Base-by-base conservation (phyloP, 2,888 invertebrate genomes). In the Sipha maydis region DNA sequence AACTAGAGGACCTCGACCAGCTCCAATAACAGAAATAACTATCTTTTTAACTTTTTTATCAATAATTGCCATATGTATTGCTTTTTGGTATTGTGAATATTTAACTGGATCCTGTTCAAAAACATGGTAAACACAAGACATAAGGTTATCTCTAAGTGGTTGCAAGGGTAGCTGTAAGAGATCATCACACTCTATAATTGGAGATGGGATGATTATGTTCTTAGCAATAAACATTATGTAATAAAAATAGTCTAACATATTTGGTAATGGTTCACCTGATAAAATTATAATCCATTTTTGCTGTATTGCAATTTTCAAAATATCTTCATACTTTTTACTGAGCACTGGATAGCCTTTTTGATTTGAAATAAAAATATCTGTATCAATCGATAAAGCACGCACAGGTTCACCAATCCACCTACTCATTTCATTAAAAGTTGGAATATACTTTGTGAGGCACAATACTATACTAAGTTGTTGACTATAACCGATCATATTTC, bases 71-170 rank as follows among this genome's bases (percentile, higher is more conserved):
- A 93, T 92, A 89, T 94, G 93, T 83, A 98, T 95, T 8, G 98
- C 98, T 89, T 94, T 93, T 92, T 98, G 96, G 91, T 98, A 98
- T 89, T 95, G 94, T 88, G 95, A 95, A 92, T 99, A 99, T 92
- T 99, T 99, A 4, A 98, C 94, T 21, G 98, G 97, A 93, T 99
- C 99, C 91, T 97, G 97, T 92, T 99, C 99, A 93, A 99, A 99
- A 48, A 97, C 96, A 93, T 99, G 98, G 92, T 99, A 99, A 0
- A 99, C 98, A 91, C 96, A 95, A 25, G 97, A 96, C 92, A 99
- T 98, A 89, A 99, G 93, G 92, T 99, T 98, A 91, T 99, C 99
- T 91, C 96, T 96, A 8, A 99, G 93, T 0, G 99, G 99, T 92
- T 99, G 98, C 83, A 98, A 92, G 3, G 97, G 96, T 90, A 95